Base-by-base conservation (phyloP, 2,113 vertebrate species). In the Thalassoma bifasciatum region DNA sequence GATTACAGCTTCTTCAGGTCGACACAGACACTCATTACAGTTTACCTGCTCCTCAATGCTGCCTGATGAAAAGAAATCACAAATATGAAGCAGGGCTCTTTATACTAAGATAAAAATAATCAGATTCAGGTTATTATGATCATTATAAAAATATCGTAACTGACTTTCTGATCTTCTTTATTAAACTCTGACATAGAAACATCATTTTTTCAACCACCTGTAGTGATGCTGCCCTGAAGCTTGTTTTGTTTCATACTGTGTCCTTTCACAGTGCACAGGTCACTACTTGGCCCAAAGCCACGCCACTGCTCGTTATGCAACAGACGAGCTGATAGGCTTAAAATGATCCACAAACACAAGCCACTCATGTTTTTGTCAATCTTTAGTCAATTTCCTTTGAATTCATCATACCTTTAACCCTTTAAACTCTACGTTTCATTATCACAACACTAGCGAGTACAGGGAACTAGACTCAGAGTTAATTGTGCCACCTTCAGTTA, bases 1-100 rank as follows among this genome's bases (percentile, higher is more conserved):
- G 34, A 83, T 61, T 26, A 65, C 42, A 12, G 51, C 24, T 58
- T 62, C n/a, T 23, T 66, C 53, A 59, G 51, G 34, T 23, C 38
- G 22, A 77, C 38, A 46, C 26, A 8, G 22, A 1, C 50, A 19
- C 50, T 42, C 4, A 46, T 23, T 24, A 13, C 19, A 49, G 38
- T 21, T 44, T 44, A 44, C 14, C 12, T 14, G 14, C 44, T 46
- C 16, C 17, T 46, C 3, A 17, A 19, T 16, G 13, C 5, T 14
- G 19, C 0, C 22, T 7, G 1, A 54, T 13, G 21, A 26, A 24
- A 19, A 12, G 21, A 40, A 40, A n/a, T 19, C 22, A 51, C 7
- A 9, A 42, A n/a, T 1, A 59, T 2, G 21, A 37, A n/a, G 4
- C 0, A 47, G 10, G 24, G 12, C 24, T 13, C 13, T 40, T 40